phyloP scores from a whole-genome alignment of 2,888 invertebrate genomes.

The Alitta virens region DNA sequence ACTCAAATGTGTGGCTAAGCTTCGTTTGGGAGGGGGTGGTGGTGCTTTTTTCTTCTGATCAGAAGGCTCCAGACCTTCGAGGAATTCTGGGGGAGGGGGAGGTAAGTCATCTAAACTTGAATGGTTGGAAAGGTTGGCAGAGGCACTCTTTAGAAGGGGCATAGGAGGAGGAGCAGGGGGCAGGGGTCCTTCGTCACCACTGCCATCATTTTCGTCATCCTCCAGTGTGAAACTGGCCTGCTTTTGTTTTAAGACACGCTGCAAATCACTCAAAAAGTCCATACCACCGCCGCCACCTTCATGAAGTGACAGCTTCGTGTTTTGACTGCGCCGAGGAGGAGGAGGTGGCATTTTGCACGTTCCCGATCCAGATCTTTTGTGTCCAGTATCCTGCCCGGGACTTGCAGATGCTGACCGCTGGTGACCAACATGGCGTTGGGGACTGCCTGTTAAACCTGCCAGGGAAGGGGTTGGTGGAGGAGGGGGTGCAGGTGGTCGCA shows the following conservation, averaged over 20 bases:
- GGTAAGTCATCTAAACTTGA: slow-evolving; percentile 15
- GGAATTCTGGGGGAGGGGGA: slow-evolving; percentile 24
- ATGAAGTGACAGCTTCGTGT: slow-evolving; percentile 21
- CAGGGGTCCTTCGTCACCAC: not conserved
- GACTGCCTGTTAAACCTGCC: not conserved
- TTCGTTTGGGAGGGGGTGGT: slow-evolving; percentile 23
- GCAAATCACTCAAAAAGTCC: slow-evolving; percentile 25
- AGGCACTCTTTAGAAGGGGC: slow-evolving; percentile 1
- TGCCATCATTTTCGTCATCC: not conserved
- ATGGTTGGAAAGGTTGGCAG: slow-evolving; percentile 1
- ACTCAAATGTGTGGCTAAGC: slow-evolving; percentile 9
- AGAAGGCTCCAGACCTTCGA: slow-evolving; percentile 11
- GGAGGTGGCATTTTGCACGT: slow-evolving; percentile 18
- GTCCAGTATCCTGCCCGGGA: not conserved
- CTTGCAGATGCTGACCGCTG: not conserved
- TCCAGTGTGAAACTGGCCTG: slow-evolving; percentile 11
- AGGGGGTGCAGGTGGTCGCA: not conserved
- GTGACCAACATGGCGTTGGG: not conserved
- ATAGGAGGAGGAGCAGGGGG: slow-evolving; percentile 19
- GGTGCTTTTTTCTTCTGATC: slow-evolving; percentile 10
- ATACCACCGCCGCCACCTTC: not conserved
- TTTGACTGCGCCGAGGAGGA: slow-evolving; percentile 20
- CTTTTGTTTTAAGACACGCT: slow-evolving; percentile 26
- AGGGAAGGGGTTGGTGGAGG: not conserved
- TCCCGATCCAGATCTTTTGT: not conserved